phyloP scores from a whole-genome alignment of 1,140 invertebrate species.

The Drosophila ambigua region DNA sequence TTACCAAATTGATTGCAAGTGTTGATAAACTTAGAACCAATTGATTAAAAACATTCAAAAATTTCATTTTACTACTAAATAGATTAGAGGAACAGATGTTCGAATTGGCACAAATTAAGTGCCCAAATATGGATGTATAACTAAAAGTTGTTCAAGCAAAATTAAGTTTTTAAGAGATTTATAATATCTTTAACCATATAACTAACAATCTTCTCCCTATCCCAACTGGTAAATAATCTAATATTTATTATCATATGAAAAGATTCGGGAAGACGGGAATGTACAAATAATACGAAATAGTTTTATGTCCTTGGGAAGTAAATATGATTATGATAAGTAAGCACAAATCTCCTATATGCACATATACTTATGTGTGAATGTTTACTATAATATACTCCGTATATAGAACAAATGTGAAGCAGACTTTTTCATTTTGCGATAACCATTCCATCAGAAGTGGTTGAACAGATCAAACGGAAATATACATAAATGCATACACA shows the following conservation, averaged over 20 bases:
- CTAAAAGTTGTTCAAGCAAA: too few relatives aligned
- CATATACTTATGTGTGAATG: neutral
- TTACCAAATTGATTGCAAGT: neutral
- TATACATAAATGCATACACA: constrained; percentile 6
- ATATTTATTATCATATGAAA: neutral
- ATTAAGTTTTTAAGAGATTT: too few relatives aligned
- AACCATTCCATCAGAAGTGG: constrained; percentile 12
- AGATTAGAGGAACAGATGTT: too few relatives aligned
- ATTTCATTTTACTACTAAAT: too few relatives aligned
- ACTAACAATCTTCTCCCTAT: too few relatives aligned
- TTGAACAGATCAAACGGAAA: constrained; percentile 14
- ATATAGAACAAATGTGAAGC: neutral
- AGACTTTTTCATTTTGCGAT: constrained; percentile 14
- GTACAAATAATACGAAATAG: neutral
- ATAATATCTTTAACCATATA: too few relatives aligned
- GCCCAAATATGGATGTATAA: too few relatives aligned
- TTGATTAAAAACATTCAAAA: neutral
- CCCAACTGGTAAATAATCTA: too few relatives aligned
- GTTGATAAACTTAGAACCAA: neutral
- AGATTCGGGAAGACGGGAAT: neutral
- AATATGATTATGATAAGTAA: constrained; percentile 1
- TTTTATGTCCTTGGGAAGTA: too few relatives aligned
- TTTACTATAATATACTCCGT: too few relatives aligned
- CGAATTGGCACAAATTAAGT: too few relatives aligned
- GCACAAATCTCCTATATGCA: neutral